These are phyloP conservation scores for Chesias legatella DNA, from an alignment of 2,888 invertebrate species.

Conservation along the genomic window DNA sequence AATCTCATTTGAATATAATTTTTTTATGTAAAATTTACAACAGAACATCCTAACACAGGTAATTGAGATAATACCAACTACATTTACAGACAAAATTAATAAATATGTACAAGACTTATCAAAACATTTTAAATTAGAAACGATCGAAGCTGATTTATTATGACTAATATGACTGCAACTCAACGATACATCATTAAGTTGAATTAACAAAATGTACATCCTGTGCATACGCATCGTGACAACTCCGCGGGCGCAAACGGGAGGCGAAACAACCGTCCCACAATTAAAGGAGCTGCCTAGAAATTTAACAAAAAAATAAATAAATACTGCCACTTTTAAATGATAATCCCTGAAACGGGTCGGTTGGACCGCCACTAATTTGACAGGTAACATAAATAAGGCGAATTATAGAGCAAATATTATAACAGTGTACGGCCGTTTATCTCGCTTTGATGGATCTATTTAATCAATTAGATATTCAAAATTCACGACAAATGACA, in stretches of 20 bases:
- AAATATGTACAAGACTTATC: constrained; percentile 50
- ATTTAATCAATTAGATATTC: no score
- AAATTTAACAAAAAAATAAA: no score
- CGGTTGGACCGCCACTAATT: no score
- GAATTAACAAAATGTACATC: constrained; percentile 23
- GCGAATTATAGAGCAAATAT: no score
- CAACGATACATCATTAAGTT: constrained; percentile 4
- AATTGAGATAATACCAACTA: constrained; percentile 41
- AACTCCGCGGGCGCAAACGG: background rate
- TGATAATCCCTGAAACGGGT: no score
- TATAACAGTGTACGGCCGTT: no score
- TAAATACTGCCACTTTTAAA: no score
- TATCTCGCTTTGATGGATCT: no score
- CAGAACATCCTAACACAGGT: constrained; percentile 21
- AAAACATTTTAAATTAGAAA: constrained; percentile 25
- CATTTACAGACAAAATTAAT: constrained; percentile 39
- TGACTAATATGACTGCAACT: constrained; percentile 12
- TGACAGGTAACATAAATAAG: no score
- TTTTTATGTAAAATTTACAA: constrained; percentile 29
- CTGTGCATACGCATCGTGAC: constrained; percentile 11
- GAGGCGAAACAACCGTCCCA: no score
- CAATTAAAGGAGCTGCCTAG: no score
- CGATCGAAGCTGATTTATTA: constrained; percentile 21
- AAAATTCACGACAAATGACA: no score
- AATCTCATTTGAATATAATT: constrained; percentile 38